Evolutionary conservation across 1,140 invertebrate species (phyloP), one percentile per base, ranked within the genome.

Genomic region (Neodiprion fabricii): DNA sequence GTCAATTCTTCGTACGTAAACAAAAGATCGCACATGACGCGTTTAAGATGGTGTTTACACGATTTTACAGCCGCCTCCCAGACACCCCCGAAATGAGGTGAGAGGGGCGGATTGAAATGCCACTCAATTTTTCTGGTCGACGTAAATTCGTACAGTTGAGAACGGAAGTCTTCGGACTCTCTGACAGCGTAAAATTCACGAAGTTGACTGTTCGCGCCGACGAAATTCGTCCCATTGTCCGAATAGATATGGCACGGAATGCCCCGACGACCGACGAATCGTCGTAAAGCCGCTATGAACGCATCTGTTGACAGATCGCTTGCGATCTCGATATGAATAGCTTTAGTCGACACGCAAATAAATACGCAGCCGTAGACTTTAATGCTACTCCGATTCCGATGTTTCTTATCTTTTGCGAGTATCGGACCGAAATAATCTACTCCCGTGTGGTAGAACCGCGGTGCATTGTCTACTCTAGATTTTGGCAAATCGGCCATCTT

Each of bases 401-500:
- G 53, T 28, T 76, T 74, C 17, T 66, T 71, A 47, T 67, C 69
- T 67, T 72, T 75, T 4, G 75, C 76, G 73, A 76, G 69, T 8
- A 84, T 72, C 68, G 83, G 85, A 69, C 85, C 85, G n/a, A 80
- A 81, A 73, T 83, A 85, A 76, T 87, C 84, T 10, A 83, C 71
- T 48, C 80, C 76, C 21, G 72, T 68, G 74, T 76, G 48, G 75
- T n/a, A 76, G 85, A 86, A n/a, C 81, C 76, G 71, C 70, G 78
- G 68, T 75, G 74, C n/a, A 78, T 71, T 66, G 76, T 47, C 2
- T 0, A 79, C 72, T 53, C 83, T 74, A 1, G 68, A 40, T 48
- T 61, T 9, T 17, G 81, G 80, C 28, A 84, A 74, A 47, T 85
- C 65, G 4, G 77, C 84, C 84, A 86, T 86, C 12, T 81, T 78